Conservation (phyloP, 2,797 vertebrate species). For the Galago senegalensis region DNA sequence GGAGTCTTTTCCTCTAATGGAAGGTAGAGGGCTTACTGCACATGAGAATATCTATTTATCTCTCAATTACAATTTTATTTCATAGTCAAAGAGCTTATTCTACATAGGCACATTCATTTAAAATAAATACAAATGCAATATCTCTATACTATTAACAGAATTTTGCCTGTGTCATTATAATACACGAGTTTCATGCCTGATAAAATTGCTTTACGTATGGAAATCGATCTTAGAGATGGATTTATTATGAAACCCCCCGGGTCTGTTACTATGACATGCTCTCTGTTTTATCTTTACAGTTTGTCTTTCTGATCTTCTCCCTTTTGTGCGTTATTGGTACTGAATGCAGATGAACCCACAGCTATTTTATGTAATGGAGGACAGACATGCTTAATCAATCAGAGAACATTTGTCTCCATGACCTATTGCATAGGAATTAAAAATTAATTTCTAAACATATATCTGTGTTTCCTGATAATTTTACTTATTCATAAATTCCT, state of each 20-base stretch:
- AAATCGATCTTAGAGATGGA: constrained; percentile 10
- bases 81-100: neutral
- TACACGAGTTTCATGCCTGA: neutral
- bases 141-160: neutral
- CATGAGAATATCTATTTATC: neutral
- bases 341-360: constrained; percentile 47
- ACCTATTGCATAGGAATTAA: constrained; percentile 22
- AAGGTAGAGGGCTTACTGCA: neutral
- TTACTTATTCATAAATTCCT: constrained; percentile 20
- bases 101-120: neutral
- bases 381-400: constrained; percentile 29
- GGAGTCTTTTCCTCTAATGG: neutral
- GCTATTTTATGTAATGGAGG: neutral
- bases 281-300: constrained; percentile 3
- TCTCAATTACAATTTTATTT: constrained; percentile 55
- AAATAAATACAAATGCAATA: constrained; percentile 47
- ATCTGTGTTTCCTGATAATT: neutral
- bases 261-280: constrained; percentile 16
- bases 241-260: constrained; percentile 54
- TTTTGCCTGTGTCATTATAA: constrained; percentile 14
- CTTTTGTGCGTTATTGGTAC: neutral
- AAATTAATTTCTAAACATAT: constrained; percentile 45
- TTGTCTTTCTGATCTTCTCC: constrained; percentile 51
- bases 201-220: constrained; percentile 15
- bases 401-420: neutral